Evolutionary conservation across 2,888 invertebrate species (phyloP), one percentile per base, ranked within the genome.

Genomic region (Leptura quadrifasciata): DNA sequence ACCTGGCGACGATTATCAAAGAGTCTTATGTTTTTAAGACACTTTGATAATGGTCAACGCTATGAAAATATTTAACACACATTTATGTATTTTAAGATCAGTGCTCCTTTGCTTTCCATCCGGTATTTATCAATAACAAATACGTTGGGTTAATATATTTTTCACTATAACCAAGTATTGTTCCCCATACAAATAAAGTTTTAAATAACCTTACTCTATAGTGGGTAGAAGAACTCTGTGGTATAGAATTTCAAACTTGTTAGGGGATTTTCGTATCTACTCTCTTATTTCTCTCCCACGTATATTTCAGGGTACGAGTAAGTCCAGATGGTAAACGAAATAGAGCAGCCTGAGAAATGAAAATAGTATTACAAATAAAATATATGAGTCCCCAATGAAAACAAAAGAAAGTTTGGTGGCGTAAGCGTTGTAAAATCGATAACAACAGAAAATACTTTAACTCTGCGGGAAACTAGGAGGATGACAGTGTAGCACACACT

Each of bases 351-450:
- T 60, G 54, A 75, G 71, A 75, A 75, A 65, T 75, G 60, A 75
- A 75, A 75, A 75, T 63, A 58, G 57, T 71, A 65, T 75, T 71
- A 71, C 64, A 65, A 65, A 75, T 64, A 61, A 71, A 75, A 75
- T 75, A 68, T 75, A 75, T 31, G 71, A 69, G 52, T 75, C 75
- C 75, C 75, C 68, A n/a, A 31, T 55, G 68, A 35, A 57, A 58
- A 58, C 1, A 24, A 10, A n/a, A 39, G 39, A 31, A 64, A 72
- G 54, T 55, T 63, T 27, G 55, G 57, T n/a, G 27, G 31, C 12
- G 68, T 27, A 55, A 57, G 31, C 35, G 27, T 55, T 57, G 55
- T 57, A 31, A 55, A 57, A 68, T 68, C 68, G 68, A 68, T 68
- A 68, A 35, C 54, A 68, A 68, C 52, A 68, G 63, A 63, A 39